Evolutionary conservation across 2,888 invertebrate genomes (phyloP).

Genomic region (Chromoteleia sp.): DNA sequence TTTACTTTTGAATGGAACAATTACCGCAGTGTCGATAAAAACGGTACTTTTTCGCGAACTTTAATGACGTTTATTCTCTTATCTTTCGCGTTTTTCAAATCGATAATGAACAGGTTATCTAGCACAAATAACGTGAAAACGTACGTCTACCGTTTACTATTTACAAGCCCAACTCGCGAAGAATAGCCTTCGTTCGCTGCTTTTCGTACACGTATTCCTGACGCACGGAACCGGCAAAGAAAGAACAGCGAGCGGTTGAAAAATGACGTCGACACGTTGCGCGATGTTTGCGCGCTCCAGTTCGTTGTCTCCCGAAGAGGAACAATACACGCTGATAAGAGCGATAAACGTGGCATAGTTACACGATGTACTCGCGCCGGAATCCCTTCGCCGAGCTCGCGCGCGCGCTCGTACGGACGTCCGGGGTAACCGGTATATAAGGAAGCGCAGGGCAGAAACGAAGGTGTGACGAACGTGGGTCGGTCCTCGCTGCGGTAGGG

Average conservation of each 20-base stretch:
- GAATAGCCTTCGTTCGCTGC: no score
- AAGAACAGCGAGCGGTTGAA: no score
- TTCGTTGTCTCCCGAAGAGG: constrained; percentile 42
- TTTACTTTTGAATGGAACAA: no score
- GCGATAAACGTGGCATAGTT: constrained; percentile 62
- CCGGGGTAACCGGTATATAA: constrained; percentile 64
- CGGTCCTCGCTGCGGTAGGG: constrained; percentile 54
- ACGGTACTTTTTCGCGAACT: constrained; percentile 6
- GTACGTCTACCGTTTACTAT: no score
- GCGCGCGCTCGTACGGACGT: constrained; percentile 15
- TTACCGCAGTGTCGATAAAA: no score
- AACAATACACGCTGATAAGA: constrained; percentile 66
- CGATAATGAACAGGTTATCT: no score
- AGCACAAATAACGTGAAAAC: no score
- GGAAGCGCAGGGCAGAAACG: constrained; percentile 56
- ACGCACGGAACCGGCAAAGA: no score
- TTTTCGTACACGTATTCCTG: no score
- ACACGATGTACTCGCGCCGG: constrained; percentile 62
- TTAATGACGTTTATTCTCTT: no score
- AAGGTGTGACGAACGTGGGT: constrained; percentile 66
- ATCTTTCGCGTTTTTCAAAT: not conserved
- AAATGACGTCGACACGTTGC: not conserved
- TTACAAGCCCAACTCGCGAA: no score
- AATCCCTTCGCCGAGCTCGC: constrained; percentile 16
- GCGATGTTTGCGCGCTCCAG: constrained; percentile 38